Evolutionary conservation across 2,113 vertebrate species (phyloP), one percentile per base, ranked within the genome.

Genomic region (Etheostoma spectabile): DNA sequence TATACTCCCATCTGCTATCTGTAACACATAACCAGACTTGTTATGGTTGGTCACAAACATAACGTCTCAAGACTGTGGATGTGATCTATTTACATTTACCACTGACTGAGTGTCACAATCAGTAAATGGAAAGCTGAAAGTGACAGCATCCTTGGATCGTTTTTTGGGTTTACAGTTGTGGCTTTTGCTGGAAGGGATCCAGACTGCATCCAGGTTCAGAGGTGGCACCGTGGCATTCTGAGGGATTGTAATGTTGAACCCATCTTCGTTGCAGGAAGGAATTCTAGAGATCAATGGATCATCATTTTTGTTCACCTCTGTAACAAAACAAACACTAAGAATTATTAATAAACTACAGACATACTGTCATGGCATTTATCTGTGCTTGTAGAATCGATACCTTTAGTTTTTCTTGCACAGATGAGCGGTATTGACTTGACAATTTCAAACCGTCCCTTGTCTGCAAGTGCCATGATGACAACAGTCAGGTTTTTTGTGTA

Each of bases 111-210:
- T 65, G 15, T 86, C 89, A 60, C 89, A 92, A 1, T 82, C 75
- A 46, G 42, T 86, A 67, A 86, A 88, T 2, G 85, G 71, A 77
- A 92, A 92, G 46, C 10, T 87, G 55, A 90, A 92, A 5, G 71
- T 78, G 38, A 88, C 46, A 1, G 64, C 21, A 0, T 90, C 77
- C 14, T 13, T 33, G 33, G 66, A 88, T 49, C 18, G 86, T 30
- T 38, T 85, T 24, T 42, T 12, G 10, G 86, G 86, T 51, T 70
- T 61, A 64, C 89, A 90, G 10, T 33, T 69, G 15, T 57, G 42
- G 24, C 62, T 77, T 62, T 67, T 74, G 21, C 49, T 24, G 1
- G 77, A 90, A 4, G 82, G 51, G 35, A 92, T 84, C 82, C 76
- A 72, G 19, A 90, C 22, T n/a, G 73, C 53, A n/a, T 84, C 71